Conservation (phyloP, 2,113 vertebrate genomes). For the Sturnus vulgaris region DNA sequence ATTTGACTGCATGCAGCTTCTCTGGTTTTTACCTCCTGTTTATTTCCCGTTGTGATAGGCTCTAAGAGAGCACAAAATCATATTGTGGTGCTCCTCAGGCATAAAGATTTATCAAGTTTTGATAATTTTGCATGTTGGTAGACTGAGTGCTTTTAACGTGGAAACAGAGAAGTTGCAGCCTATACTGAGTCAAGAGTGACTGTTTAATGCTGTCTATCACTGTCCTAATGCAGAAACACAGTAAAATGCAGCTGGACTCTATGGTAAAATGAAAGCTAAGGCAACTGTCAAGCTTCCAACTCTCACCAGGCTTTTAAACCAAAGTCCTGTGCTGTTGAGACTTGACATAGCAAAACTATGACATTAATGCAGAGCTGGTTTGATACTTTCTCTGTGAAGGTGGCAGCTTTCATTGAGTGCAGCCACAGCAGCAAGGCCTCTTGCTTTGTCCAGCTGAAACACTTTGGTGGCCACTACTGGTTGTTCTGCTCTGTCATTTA, state of each 20-base stretch:
- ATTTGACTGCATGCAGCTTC: background rate
- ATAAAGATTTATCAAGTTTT: background rate
- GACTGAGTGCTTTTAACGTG: background rate
- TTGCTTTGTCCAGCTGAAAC: background rate
- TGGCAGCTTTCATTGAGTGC: background rate
- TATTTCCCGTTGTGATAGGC: background rate
- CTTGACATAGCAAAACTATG: background rate
- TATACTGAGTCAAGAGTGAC: background rate
- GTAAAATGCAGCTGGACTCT: background rate
- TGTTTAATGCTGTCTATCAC: background rate
- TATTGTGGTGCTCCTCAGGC: background rate
- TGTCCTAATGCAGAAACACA: background rate
- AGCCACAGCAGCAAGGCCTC: background rate
- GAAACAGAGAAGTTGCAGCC: background rate
- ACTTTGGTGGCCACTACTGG: background rate
- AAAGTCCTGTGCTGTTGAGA: background rate
- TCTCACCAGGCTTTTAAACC: background rate
- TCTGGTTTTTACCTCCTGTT: background rate
- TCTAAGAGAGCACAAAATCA: background rate
- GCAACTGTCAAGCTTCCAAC: background rate
- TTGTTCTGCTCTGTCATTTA: background rate
- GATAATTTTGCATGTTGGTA: background rate
- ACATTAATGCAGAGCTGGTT: background rate
- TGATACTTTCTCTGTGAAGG: background rate
- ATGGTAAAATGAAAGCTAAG: background rate